Evolutionary conservation across 92 coral and sea anemone genomes (phyloP).

Genomic region (Epizoanthus stellaris): DNA sequence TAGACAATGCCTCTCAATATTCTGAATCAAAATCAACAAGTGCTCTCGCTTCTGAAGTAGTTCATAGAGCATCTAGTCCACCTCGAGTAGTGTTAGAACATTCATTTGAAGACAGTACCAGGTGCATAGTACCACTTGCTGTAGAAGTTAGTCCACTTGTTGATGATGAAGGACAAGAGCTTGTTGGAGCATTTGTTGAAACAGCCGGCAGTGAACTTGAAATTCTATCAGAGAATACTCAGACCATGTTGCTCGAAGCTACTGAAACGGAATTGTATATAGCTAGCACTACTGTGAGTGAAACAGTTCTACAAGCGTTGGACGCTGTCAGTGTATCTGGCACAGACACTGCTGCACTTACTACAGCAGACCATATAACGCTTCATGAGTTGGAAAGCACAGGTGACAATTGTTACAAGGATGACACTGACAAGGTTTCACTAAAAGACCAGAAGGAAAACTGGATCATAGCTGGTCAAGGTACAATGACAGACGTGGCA

Average conservation of each 20-base stretch:
- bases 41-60: background rate
- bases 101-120: background rate
- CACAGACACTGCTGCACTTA: background rate
- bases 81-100: background rate
- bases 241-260: background rate
- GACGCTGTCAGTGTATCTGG: background rate
- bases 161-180: background rate
- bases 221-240: background rate
- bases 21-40: background rate
- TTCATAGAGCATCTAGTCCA: background rate
- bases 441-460: background rate
- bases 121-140: background rate
- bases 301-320: background rate
- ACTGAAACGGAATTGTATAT: background rate
- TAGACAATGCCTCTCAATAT: background rate
- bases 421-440: background rate
- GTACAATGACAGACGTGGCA: background rate
- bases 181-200: background rate
- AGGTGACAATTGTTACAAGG: background rate
- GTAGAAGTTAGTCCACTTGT: background rate
- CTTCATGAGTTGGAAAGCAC: background rate
- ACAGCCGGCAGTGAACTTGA: background rate
- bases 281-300: background rate
- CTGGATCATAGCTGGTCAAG: background rate
- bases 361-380: background rate